Percentiles rank a stretch among this genome's conserved stretches.
These are phyloP conservation scores for Aethina tumida DNA, from an alignment of 1,140 invertebrate genomes.

Conservation along the genomic window DNA sequence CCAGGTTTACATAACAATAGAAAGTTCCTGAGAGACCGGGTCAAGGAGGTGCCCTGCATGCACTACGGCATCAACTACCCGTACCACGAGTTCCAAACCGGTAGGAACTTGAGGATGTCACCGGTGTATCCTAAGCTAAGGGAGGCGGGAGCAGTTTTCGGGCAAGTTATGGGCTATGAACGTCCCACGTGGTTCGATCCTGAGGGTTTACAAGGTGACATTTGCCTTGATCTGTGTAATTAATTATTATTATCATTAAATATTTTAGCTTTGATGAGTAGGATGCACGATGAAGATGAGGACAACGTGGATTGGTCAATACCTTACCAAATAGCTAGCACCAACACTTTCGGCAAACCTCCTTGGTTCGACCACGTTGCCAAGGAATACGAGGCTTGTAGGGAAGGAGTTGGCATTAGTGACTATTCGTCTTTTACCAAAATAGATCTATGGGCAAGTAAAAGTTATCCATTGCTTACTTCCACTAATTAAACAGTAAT, in stretches of 20 bases:
- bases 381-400: constrained; percentile 85
- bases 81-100: constrained; percentile 75
- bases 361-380: constrained; percentile 87
- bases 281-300: constrained; percentile 16
- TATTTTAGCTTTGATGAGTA: not conserved
- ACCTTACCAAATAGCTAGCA: constrained; percentile 57
- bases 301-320: constrained; percentile 35
- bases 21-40: constrained; percentile 85
- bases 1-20: constrained; percentile 94
- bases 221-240: not conserved
- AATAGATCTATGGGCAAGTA: constrained; percentile 80
- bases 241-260: not conserved
- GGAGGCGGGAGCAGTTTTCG: constrained; percentile 92
- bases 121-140: constrained; percentile 89
- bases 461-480: constrained; percentile 11
- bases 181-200: constrained; percentile 85
- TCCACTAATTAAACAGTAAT: constrained; percentile 13
- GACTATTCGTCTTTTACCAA: constrained; percentile 99
- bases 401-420: constrained; percentile 85
- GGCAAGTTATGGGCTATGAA: constrained; percentile 98
- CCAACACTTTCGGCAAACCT: constrained; percentile 79
- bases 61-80: constrained; percentile 80
- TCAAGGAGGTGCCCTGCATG: constrained; percentile 85
- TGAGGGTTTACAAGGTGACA: constrained; percentile 42
- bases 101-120: constrained; percentile 87